Conservation (phyloP, 2,113 vertebrate species). For the Megaleporinus macrocephalus region DNA sequence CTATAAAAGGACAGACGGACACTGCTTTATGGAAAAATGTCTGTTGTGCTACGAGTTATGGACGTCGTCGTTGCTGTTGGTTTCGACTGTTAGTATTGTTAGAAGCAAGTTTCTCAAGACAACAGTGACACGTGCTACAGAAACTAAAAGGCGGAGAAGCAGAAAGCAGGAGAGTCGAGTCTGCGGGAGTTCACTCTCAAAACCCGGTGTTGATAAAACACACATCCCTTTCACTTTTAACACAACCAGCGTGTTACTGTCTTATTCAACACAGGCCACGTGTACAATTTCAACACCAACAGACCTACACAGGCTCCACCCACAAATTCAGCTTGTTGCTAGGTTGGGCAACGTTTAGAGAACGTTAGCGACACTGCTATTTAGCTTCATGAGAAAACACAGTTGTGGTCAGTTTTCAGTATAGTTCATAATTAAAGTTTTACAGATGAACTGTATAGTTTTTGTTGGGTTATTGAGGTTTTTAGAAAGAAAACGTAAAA, state of each 20-base stretch:
- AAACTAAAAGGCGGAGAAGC: slow-evolving; percentile 58
- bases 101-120: slow-evolving; percentile 58
- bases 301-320: background rate
- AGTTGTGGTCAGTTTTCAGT: no score
- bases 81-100: slow-evolving; percentile 48
- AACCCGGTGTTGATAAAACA: background rate
- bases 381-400: no score
- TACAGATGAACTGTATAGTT: no score
- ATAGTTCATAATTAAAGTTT: no score
- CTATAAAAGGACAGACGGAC: slow-evolving; percentile 64
- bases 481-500: no score
- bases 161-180: slow-evolving; percentile 49
- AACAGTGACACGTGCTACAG: slow-evolving; percentile 64
- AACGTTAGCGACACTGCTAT: no score
- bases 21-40: slow-evolving; percentile 58
- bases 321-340: background rate
- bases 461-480: no score
- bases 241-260: background rate
- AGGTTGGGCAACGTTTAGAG: background rate
- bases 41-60: slow-evolving; percentile 69
- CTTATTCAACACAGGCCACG: background rate
- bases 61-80: background rate
- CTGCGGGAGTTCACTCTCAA: slow-evolving; percentile 52
- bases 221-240: background rate
- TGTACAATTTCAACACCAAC: no score